A percentile compares a stretch with the other conserved stretches of the same genome.
Conservation (phyloP, 2,113 vertebrate genomes). For the Speoplatyrhinus poulsoni region DNA sequence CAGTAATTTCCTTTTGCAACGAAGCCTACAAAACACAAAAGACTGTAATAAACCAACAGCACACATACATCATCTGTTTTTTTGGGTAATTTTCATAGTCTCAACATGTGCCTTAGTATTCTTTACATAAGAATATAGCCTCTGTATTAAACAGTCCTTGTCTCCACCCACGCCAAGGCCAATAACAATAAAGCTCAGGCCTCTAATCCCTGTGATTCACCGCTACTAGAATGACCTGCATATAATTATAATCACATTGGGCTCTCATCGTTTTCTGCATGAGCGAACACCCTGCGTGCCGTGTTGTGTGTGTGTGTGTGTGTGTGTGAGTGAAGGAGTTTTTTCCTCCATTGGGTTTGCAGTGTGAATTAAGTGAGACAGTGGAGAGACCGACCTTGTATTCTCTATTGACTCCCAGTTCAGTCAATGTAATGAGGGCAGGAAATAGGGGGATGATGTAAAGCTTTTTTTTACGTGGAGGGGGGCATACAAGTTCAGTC, state of each 20-base stretch:
- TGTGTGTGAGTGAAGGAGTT: background rate
- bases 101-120: background rate
- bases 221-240: background rate
- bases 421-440: slow-evolving; percentile 9
- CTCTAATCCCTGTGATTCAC: slow-evolving; percentile 8
- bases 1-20: too few species aligned
- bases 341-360: background rate
- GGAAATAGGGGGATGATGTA: background rate
- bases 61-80: background rate
- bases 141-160: background rate
- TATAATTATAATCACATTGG: slow-evolving; percentile 2
- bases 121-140: background rate
- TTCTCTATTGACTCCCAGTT: background rate
- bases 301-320: background rate
- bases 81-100: background rate
- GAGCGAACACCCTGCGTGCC: background rate
- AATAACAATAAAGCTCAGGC: background rate
- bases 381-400: background rate
- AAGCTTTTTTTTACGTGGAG: background rate
- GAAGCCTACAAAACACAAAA: too few species aligned
- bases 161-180: background rate
- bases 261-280: background rate
- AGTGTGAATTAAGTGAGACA: background rate
- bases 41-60: background rate
- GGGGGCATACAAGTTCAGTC: slow-evolving; percentile 24